Percentiles rank a stretch among this genome's conserved stretches.
phyloP scores from a whole-genome alignment of 2,797 vertebrate species.

The Crenichthys baileyi region DNA sequence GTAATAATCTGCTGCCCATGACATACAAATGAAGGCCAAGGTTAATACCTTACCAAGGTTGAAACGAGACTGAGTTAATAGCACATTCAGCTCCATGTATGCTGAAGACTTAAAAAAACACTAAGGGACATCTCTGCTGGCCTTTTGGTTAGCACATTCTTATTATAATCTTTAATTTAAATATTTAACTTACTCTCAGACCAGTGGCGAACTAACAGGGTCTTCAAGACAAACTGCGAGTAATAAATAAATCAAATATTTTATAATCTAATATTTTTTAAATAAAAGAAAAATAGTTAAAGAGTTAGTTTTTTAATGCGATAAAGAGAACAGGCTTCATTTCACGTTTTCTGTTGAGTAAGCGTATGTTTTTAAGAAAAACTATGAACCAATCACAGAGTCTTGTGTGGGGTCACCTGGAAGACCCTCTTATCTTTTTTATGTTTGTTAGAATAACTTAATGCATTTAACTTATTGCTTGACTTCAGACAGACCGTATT shows the following conservation, averaged over 20 bases:
- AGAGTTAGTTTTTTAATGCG: background rate
- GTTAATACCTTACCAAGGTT: constrained; percentile 33
- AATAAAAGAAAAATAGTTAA: background rate
- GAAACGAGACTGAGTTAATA: constrained; percentile 20
- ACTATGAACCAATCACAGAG: background rate
- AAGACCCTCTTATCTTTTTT: background rate
- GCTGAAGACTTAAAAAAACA: constrained; percentile 26
- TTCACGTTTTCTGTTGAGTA: background rate
- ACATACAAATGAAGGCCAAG: constrained; percentile 27
- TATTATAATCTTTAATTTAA: background rate
- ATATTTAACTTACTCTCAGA: constrained; percentile 3
- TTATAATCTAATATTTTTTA: background rate
- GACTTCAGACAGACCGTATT: background rate
- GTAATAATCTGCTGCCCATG: constrained; percentile 45
- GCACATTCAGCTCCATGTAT: constrained; percentile 33
- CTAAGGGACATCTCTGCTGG: constrained; percentile 3
- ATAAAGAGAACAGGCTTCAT: background rate
- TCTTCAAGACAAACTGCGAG: background rate
- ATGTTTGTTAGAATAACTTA: background rate
- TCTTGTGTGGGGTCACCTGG: background rate
- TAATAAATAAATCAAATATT: background rate
- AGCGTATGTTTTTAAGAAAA: background rate
- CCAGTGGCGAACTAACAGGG: background rate
- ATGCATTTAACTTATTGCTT: background rate
- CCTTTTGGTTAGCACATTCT: background rate